These are phyloP conservation scores for Philereme vetulata DNA, from an alignment of 2,888 invertebrate species.

Conservation along the genomic window DNA sequence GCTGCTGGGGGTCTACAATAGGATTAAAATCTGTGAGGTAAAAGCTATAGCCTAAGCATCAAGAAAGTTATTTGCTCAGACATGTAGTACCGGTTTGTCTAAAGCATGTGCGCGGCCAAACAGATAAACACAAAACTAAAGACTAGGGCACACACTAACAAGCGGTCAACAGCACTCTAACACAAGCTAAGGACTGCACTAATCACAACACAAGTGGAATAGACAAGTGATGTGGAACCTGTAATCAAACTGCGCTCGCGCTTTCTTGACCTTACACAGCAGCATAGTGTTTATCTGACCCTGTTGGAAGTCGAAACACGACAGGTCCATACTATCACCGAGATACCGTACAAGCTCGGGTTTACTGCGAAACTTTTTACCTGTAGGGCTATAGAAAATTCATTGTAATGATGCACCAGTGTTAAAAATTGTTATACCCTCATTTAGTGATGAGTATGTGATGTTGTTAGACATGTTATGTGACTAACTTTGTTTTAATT, in stretches of 20 bases:
- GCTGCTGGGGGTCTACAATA: slow-evolving; percentile 36
- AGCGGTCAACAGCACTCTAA: slow-evolving; percentile 55
- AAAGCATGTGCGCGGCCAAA: slow-evolving; percentile 47
- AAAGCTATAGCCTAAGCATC: slow-evolving; percentile 46
- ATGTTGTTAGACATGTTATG: slow-evolving; percentile 49
- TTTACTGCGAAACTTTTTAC: slow-evolving; percentile 92
- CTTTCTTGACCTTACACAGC: slow-evolving; percentile 88
- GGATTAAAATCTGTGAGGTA: slow-evolving; percentile 35
- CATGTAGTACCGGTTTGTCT: slow-evolving; percentile 37
- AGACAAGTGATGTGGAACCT: slow-evolving; percentile 77
- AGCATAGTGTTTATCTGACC: slow-evolving; percentile 89
- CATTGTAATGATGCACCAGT: slow-evolving; percentile 60
- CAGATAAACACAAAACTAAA: slow-evolving; percentile 24
- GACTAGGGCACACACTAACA: slow-evolving; percentile 53
- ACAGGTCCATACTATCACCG: slow-evolving; percentile 90
- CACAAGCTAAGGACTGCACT: slow-evolving; percentile 74
- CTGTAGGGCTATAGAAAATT: slow-evolving; percentile 88
- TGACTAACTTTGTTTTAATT: slow-evolving; percentile 4
- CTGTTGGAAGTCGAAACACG: slow-evolving; percentile 92
- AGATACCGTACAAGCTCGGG: slow-evolving; percentile 91
- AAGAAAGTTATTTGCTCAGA: slow-evolving; percentile 41
- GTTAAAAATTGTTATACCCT: slow-evolving; percentile 47
- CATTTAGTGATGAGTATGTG: slow-evolving; percentile 58
- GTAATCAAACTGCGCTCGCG: slow-evolving; percentile 88
- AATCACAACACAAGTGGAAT: slow-evolving; percentile 79